These are phyloP conservation scores for Nemotelus pantherinus DNA, from an alignment of 2,888 invertebrate genomes.

Conservation along the genomic window DNA sequence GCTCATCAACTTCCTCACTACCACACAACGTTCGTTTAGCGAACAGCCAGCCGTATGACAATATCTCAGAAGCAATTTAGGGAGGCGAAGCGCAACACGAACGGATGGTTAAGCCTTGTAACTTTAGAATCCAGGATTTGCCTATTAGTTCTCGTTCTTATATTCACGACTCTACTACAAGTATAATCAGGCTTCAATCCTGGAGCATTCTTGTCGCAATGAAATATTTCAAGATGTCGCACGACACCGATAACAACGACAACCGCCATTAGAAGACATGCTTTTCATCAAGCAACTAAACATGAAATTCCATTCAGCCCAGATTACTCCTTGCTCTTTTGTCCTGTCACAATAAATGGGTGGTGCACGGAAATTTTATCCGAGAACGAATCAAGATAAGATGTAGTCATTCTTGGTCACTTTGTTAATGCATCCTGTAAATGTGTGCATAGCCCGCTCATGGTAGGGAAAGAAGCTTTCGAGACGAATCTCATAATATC, in stretches of 20 bases:
- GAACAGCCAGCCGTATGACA: not conserved
- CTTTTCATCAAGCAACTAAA: slow-evolving; percentile 39
- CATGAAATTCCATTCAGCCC: slow-evolving; percentile 25
- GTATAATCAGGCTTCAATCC: slow-evolving; percentile 16
- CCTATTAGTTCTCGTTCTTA: slow-evolving; percentile 37
- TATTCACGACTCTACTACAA: not conserved
- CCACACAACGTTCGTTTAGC: not conserved
- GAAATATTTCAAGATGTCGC: slow-evolving; percentile 34
- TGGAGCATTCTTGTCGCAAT: slow-evolving; percentile 29
- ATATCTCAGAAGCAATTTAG: slow-evolving; percentile 4
- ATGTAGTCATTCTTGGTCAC: slow-evolving; percentile 15
- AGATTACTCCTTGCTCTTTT: slow-evolving; percentile 29
- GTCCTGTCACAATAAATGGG: slow-evolving; percentile 16
- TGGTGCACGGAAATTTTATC: slow-evolving; percentile 23
- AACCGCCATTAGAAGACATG: slow-evolving; percentile 34
- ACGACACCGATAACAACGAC: slow-evolving; percentile 9
- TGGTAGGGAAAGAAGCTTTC: not conserved
- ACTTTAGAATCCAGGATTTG: slow-evolving; percentile 7
- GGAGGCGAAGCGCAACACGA: not conserved
- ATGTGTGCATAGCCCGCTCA: not conserved
- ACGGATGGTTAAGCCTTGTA: not conserved
- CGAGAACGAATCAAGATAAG: slow-evolving; percentile 20
- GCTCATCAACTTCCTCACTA: slow-evolving; percentile 10
- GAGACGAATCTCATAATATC: slow-evolving; percentile 6
- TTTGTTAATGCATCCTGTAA: slow-evolving; percentile 7